Evolutionary conservation across 2,888 invertebrate species (phyloP), one percentile per base, ranked within the genome.

Genomic region (Marasmarcha lunaedactyla): DNA sequence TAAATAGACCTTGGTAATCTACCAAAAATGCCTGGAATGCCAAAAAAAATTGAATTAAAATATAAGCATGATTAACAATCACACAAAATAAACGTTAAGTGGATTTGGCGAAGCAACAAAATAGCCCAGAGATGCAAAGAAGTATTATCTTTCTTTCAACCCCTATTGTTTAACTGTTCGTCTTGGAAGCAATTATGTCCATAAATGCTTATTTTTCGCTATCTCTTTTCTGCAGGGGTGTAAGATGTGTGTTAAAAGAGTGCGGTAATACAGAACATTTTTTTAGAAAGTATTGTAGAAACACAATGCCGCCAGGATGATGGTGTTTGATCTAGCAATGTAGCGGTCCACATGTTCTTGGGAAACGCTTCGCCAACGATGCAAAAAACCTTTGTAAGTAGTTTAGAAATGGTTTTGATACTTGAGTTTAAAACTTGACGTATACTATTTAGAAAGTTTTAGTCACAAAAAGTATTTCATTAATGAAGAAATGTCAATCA

Each of bases 291-390:
- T 66, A 71, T 70, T 71, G 36, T 70, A 64, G 69, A 69, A 71
- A 65, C 74, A 78, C 78, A 83, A 76, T 78, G 70, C 65, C 65
- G 69, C 70, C 72, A 74, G 77, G 74, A 79, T 76, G 74, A 77
- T 73, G 34, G 73, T 79, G 71, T 81, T 79, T 81, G 77, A 79
- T 74, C 81, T 77, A 74, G 71, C 73, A 67, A 73, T 77, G 73
- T 76, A 78, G 79, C 78, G 73, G 71, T 74, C 72, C 81, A 79
- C 72, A 78, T 81, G 79, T 74, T 83, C 77, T 70, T 70, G 74
- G 72, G 78, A 79, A 81, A 73, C 57, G 72, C 76, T 70, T 72
- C 56, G 71, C 68, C 65, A 71, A 67, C 63, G 65, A 71, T 79
- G 81, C 81, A 76, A 76, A 83, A 79, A 83, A 78, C 61, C 47